A percentile compares a stretch with the other conserved stretches of the same genome.
Evolutionary conservation across 92 coral and sea anemone genomes (phyloP).

Genomic region (Paramuricea clavata): DNA sequence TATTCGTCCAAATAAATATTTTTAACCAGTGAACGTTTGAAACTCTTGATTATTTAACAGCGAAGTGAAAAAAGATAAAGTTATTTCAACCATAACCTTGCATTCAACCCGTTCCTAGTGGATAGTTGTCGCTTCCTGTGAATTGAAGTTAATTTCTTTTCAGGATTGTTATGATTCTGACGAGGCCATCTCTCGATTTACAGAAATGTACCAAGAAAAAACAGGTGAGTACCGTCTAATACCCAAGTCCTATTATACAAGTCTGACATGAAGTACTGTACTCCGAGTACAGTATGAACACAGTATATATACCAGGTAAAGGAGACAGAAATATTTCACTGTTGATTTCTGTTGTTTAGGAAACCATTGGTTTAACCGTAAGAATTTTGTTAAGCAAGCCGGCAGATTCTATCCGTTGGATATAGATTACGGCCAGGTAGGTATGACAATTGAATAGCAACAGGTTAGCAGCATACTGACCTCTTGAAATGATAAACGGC

Average conservation of each 20-base stretch:
- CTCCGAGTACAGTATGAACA: not conserved
- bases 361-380: slow-evolving; percentile 83
- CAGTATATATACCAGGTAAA: no score
- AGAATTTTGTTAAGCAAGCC: slow-evolving; percentile 89
- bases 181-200: slow-evolving; percentile 74
- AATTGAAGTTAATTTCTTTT: slow-evolving; percentile 1
- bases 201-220: slow-evolving; percentile 84
- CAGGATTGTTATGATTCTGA: slow-evolving; percentile 57
- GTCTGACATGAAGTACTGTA: not conserved
- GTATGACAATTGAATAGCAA: not conserved
- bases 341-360: slow-evolving; percentile 57
- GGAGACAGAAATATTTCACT: no score
- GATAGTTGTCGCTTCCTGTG: no score
- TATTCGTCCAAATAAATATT: no score
- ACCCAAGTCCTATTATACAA: not conserved
- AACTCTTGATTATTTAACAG: no score
- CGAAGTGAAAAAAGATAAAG: no score
- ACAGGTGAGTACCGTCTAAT: slow-evolving; percentile 65
- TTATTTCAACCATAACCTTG: no score
- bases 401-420: slow-evolving; percentile 91
- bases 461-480: no score
- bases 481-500: no score
- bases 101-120: no score
- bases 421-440: slow-evolving; percentile 98
- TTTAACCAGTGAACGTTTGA: no score